These are phyloP conservation scores for Thripadectes ignobilis DNA, from an alignment of 2,797 vertebrate genomes.

Conservation along the genomic window DNA sequence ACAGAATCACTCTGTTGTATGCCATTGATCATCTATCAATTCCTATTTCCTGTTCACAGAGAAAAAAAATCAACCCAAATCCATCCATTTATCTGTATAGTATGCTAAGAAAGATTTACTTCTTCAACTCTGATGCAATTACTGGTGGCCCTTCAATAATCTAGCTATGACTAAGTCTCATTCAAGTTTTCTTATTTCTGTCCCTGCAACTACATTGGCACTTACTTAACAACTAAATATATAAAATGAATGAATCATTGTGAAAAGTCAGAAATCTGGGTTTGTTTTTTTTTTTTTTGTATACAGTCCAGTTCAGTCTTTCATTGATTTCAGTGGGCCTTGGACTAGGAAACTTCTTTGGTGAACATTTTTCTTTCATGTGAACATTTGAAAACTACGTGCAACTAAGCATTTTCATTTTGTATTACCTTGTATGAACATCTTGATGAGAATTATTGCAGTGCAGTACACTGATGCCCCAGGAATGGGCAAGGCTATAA, in stretches of 20 bases:
- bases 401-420: not conserved
- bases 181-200: not conserved
- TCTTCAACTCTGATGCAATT: not conserved
- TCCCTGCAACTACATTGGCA: not conserved
- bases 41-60: not conserved
- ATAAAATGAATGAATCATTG: not conserved
- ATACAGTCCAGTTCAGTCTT: not conserved
- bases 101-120: not conserved
- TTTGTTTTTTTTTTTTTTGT: not conserved
- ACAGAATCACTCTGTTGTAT: not conserved
- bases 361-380: not conserved
- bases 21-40: not conserved
- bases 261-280: not conserved
- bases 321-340: not conserved
- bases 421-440: not conserved
- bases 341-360: not conserved
- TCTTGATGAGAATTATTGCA: not conserved
- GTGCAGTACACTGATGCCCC: not conserved
- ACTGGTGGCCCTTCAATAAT: not conserved
- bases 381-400: not conserved
- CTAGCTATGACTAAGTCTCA: not conserved
- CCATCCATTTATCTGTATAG: not conserved
- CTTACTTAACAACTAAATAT: not conserved
- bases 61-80: not conserved
- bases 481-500: not conserved